Base-by-base conservation (phyloP, 2,797 vertebrate species). In the Peromyscus eremicus region DNA sequence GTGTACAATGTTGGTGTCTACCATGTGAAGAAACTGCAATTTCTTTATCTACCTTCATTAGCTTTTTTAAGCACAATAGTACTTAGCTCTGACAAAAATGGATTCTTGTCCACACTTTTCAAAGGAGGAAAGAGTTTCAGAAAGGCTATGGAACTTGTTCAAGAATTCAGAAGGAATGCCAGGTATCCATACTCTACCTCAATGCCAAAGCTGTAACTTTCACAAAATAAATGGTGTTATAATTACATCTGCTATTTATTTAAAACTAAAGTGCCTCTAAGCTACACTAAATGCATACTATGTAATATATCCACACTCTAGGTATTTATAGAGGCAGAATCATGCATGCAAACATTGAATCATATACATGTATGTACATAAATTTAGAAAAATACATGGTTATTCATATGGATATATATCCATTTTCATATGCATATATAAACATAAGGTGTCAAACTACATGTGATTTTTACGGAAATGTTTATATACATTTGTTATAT, bases 41-140 rank as follows among this genome's bases (percentile, higher is more conserved):
- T 92, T 90, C 62, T 32, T 60, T 34, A 52, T 91, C 5, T 82
- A 4, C 5, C 81, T 85, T 88, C 62, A 68, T 91, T 91, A 92
- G 0, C 7, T 92, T 76, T 76, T 79, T 77, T 91, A 84, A 76
- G 37, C 11, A 60, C 71, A 55, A 80, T 0, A 81, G 40, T 27
- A 85, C 6, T 17, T 37, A 68, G 5, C 7, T 23, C 16, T 64
- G 14, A 52, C 17, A 85, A 91, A 77, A 76, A 40, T 37, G 2
- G 1, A 0, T 14, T 68, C 89, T 82, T 19, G 11, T 34, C 3
- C 16, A 71, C 6, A 32, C 14, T 94, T 94, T 95, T 13, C 37
- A 40, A 11, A 62, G 40, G 2, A 76, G 13, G 6, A 90, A 94
- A 62, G 0, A 85, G 23, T 2, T 92, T 76, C 37, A 52, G 6